A percentile compares a stretch with the other conserved stretches of the same genome.
phyloP scores from a whole-genome alignment of 2,113 vertebrate species.

The Chaetura pelagica region DNA sequence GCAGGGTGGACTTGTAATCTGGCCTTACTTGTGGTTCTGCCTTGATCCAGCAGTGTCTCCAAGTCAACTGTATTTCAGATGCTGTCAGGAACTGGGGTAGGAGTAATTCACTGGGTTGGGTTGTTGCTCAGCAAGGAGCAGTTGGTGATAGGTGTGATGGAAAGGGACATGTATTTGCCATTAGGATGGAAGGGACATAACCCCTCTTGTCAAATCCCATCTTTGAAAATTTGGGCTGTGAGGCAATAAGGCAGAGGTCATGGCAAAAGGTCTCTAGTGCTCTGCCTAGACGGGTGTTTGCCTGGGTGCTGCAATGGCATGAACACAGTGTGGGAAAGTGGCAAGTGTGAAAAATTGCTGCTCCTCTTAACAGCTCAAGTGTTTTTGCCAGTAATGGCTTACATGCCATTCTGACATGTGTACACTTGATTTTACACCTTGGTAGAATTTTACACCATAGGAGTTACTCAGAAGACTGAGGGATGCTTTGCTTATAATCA shows the following conservation, averaged over 20 bases:
- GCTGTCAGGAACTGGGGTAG: constrained; percentile 18
- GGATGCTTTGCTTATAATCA: not conserved
- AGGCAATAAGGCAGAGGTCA: not conserved
- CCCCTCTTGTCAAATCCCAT: constrained; percentile 54
- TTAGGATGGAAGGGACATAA: constrained; percentile 4
- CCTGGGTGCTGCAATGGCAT: accelerated
- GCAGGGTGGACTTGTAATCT: not conserved
- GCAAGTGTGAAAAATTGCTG: accelerated
- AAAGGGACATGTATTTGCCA: constrained; percentile 42
- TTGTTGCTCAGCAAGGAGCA: not conserved
- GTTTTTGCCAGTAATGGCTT: not conserved
- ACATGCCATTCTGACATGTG: accelerated
- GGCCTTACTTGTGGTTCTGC: not conserved
- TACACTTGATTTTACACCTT: not conserved
- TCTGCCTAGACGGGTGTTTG: accelerated
- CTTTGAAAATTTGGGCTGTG: not conserved
- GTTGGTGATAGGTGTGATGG: not conserved
- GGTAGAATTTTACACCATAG: not conserved
- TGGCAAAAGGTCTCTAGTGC: not conserved
- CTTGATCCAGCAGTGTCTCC: not conserved
- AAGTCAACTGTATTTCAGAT: not conserved
- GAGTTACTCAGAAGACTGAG: not conserved
- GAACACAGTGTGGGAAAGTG: accelerated
- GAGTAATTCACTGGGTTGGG: constrained; percentile 21
- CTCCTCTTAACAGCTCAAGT: not conserved